A percentile compares a stretch with the other conserved stretches of the same genome.
Evolutionary conservation across 2,113 vertebrate genomes (phyloP).

Genomic region (Reinhardtius hippoglossoides): DNA sequence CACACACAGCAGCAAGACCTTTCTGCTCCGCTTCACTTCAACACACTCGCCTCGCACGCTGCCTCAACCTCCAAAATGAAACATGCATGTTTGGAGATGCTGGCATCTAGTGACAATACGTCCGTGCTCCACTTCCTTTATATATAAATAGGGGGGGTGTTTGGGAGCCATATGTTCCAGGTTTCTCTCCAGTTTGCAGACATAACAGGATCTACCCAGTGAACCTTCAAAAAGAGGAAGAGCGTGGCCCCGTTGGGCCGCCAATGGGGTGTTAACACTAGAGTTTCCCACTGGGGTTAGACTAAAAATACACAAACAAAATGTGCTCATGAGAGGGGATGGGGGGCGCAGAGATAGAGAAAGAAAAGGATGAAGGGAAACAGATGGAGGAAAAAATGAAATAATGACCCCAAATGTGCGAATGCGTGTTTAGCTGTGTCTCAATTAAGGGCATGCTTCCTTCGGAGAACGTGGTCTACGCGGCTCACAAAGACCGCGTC

Average conservation of each 20-base stretch:
- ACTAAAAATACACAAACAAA: constrained; percentile 75
- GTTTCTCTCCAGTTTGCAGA: constrained; percentile 34
- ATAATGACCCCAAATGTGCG: not conserved
- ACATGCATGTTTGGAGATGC: not conserved
- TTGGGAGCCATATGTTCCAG: constrained; percentile 7
- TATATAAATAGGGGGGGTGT: not conserved
- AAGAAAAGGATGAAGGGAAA: constrained; percentile 26
- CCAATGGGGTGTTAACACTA: constrained; percentile 57
- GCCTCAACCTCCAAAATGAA: not conserved
- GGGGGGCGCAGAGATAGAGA: constrained; percentile 7
- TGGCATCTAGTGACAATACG: constrained; percentile 9
- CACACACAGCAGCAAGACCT: constrained; percentile 48
- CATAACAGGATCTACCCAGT: constrained; percentile 27
- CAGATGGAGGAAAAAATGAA: constrained; percentile 51
- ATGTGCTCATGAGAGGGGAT: constrained; percentile 37
- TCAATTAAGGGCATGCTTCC: not conserved
- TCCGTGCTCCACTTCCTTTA: not conserved
- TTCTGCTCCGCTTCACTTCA: constrained; percentile 58
- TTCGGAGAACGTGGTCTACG: not conserved
- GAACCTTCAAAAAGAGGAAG: constrained; percentile 26
- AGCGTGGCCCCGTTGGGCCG: constrained; percentile 39
- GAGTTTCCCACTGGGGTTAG: constrained; percentile 58
- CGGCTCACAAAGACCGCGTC: not conserved
- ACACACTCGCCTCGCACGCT: constrained; percentile 19
- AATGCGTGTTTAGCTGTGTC: not conserved